Conservation (phyloP, 2,113 vertebrate species). For the Protobothrops flavoviridis region DNA sequence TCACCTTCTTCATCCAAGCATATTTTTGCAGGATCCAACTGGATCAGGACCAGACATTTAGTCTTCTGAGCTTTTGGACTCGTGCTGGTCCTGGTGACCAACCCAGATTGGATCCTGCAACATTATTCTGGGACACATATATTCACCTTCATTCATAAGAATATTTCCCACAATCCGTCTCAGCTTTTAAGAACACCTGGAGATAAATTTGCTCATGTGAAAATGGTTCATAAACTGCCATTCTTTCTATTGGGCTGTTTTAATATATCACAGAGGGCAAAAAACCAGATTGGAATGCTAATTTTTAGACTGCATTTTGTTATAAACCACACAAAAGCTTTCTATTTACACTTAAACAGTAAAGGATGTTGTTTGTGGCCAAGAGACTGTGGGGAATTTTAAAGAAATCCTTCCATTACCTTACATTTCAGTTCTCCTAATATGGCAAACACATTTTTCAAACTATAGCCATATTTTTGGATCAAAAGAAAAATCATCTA, state of each 20-base stretch:
- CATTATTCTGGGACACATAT: not conserved
- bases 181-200: not conserved
- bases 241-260: not conserved
- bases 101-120: not conserved
- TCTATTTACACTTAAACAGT: slow-evolving; percentile 10
- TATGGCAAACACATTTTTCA: slow-evolving; percentile 38
- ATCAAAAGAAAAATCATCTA: slow-evolving; percentile 36
- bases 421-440: slow-evolving; percentile 23
- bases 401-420: not conserved
- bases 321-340: slow-evolving; percentile 24
- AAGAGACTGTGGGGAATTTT: not conserved
- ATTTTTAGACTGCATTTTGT: not conserved
- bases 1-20: not conserved
- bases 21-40: not conserved
- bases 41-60: not conserved
- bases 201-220: not conserved
- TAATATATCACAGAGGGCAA: not conserved
- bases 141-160: not conserved
- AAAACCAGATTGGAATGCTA: not conserved
- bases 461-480: slow-evolving; percentile 12
- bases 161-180: not conserved
- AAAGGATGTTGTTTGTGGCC: slow-evolving; percentile 23
- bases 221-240: not conserved
- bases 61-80: not conserved
- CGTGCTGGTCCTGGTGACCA: not conserved